Evolutionary conservation across 2,888 invertebrate species (phyloP).

Genomic region (Athalia cordata): DNA sequence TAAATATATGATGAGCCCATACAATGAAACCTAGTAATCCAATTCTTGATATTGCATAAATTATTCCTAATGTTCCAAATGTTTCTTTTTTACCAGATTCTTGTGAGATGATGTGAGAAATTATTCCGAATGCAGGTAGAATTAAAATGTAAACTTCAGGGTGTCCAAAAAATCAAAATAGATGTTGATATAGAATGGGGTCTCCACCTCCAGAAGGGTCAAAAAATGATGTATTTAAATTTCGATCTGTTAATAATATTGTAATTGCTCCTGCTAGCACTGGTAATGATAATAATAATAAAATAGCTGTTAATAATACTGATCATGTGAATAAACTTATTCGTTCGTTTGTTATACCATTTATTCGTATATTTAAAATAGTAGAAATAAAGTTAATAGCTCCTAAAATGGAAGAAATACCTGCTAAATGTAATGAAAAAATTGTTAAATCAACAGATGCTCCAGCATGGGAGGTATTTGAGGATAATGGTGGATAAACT

Average conservation of each 20-base stretch:
- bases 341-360: slow-evolving; percentile 78
- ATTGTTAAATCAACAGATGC: slow-evolving; percentile 85
- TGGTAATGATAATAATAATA: slow-evolving; percentile 82
- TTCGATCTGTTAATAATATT: slow-evolving; percentile 86
- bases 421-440: slow-evolving; percentile 86
- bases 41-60: slow-evolving; percentile 90
- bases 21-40: slow-evolving; percentile 89
- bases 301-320: slow-evolving; percentile 79
- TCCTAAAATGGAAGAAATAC: slow-evolving; percentile 84
- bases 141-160: slow-evolving; percentile 92
- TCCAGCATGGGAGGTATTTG: slow-evolving; percentile 79
- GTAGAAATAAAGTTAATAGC: slow-evolving; percentile 89
- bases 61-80: slow-evolving; percentile 84
- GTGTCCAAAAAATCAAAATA: slow-evolving; percentile 93
- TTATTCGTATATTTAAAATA: slow-evolving; percentile 82
- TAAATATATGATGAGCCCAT: slow-evolving; percentile 91
- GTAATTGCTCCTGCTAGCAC: slow-evolving; percentile 88
- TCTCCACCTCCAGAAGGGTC: slow-evolving; percentile 88
- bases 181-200: slow-evolving; percentile 87
- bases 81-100: slow-evolving; percentile 85
- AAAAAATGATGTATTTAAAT: slow-evolving; percentile 88
- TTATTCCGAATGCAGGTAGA: slow-evolving; percentile 88
- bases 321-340: slow-evolving; percentile 85
- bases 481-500: slow-evolving; percentile 83
- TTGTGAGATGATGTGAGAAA: slow-evolving; percentile 86